Evolutionary conservation across 2,797 vertebrate species (phyloP).

Genomic region (Rhyacichthys aspro): DNA sequence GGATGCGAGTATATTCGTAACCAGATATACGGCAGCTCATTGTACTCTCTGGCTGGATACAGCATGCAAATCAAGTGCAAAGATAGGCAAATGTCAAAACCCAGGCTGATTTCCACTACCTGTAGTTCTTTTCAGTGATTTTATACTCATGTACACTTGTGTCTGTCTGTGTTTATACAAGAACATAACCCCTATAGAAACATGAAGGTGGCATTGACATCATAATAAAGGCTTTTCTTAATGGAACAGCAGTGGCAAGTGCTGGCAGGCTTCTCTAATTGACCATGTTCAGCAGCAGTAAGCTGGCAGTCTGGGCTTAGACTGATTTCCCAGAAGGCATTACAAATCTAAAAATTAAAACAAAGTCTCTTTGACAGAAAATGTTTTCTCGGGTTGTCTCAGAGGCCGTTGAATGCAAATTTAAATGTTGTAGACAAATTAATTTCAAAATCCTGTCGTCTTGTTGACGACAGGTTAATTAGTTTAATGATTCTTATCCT

Average conservation of each 20-base stretch:
- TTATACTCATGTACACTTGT: slow-evolving; percentile 11
- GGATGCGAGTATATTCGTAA: slow-evolving; percentile 37
- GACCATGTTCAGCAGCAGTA: slow-evolving; percentile 20
- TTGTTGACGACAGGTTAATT: too few relatives aligned
- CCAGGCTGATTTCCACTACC: slow-evolving; percentile 25
- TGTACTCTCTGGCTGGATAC: slow-evolving; percentile 19
- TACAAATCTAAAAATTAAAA: slow-evolving; percentile 29
- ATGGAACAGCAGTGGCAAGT: slow-evolving; percentile 28
- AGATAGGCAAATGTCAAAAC: slow-evolving; percentile 54
- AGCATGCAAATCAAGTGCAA: slow-evolving; percentile 44
- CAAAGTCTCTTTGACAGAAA: slow-evolving; percentile 9
- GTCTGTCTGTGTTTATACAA: slow-evolving; percentile 17
- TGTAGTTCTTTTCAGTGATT: slow-evolving; percentile 9
- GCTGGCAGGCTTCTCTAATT: slow-evolving; percentile 35
- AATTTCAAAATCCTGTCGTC: slow-evolving; percentile 18
- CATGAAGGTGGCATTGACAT: slow-evolving; percentile 26
- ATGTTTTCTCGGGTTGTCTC: slow-evolving; percentile 26
- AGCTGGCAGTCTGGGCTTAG: slow-evolving; percentile 9
- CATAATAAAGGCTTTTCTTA: slow-evolving; percentile 27
- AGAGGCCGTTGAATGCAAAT: background rate
- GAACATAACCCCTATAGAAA: slow-evolving; percentile 24
- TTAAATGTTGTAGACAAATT: slow-evolving; percentile 3
- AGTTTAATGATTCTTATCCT: too few relatives aligned
- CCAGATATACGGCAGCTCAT: slow-evolving; percentile 28
- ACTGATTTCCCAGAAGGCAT: slow-evolving; percentile 9